Evolutionary conservation across 2,113 vertebrate species (phyloP), one percentile per base, ranked within the genome.

Genomic region (Butorides virescens): DNA sequence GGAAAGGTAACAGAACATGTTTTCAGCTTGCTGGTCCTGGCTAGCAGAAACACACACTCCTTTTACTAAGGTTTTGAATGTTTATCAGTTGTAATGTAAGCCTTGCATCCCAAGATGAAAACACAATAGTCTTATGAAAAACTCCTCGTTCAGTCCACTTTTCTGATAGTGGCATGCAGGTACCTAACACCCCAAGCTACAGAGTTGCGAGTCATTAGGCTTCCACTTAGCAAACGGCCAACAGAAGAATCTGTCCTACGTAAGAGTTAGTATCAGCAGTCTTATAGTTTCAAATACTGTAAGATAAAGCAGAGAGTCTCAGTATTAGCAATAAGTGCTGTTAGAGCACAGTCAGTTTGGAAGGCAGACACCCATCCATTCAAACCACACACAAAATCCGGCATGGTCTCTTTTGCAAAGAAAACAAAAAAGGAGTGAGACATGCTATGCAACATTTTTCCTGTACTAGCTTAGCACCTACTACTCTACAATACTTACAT

Each of bases 401-500:
- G 10, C 70, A 76, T 1, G 20, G 67, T 55, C 27, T 56, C 71
- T 34, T 8, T 10, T 37, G 44, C 85, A 62, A 88, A 62, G 50
- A 67, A 88, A 86, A n/a, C 11, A 65, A 73, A 80, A 47, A 52
- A 27, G 19, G 42, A 74, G 26, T 7, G 8, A 84, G n/a, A 62
- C 53, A 92, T 81, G 34, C 53, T 44, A 56, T 3, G 19, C n/a
- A 80, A 37, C 19, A 21, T 66, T 84, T 67, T 42, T 70, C 49
- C 47, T n/a, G 22, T 44, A 49, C 47, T 63, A 66, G 22, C 85
- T 89, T 30, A 95, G 81, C 42, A 90, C 15, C 36, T 70, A 63
- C 50, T 26, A 5, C 36, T 88, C 61, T 49, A 44, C 66, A n/a
- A 39, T 93, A 98, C 99, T 99, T 98, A 99, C 99, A 98, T 98